phyloP scores from a whole-genome alignment of 2,113 vertebrate genomes.

The Patagioenas fasciata region DNA sequence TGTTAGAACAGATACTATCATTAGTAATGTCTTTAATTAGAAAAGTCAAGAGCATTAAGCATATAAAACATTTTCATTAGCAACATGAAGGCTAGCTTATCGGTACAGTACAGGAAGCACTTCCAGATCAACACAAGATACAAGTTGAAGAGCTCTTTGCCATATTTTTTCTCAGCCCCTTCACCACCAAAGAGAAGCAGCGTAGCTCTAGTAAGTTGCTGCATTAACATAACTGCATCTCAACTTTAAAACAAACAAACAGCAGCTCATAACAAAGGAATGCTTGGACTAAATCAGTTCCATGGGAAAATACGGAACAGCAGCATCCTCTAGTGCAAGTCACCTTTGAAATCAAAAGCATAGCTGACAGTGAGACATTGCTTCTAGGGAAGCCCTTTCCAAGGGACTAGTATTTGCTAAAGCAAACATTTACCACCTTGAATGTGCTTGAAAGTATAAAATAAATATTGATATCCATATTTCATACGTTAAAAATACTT shows the following conservation, averaged over 20 bases:
- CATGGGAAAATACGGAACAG: conserved; percentile 34
- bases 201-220: neutral
- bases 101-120: conserved; percentile 38
- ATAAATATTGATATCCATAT: conserved; percentile 67
- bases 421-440: conserved; percentile 56
- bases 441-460: conserved; percentile 59
- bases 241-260: conserved; percentile 2
- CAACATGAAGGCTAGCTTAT: conserved; percentile 19
- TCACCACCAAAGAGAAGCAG: conserved; percentile 23
- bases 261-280: conserved; percentile 59
- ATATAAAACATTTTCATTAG: conserved; percentile 35
- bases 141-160: neutral
- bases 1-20: neutral
- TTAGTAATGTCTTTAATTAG: conserved; percentile 26
- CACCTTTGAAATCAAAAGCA: conserved; percentile 49
- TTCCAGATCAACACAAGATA: conserved; percentile 13
- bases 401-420: conserved; percentile 50
- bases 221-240: conserved; percentile 32
- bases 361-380: conserved; percentile 49
- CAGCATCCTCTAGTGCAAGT: conserved; percentile 69
- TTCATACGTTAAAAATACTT: conserved; percentile 71
- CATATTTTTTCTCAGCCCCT: neutral
- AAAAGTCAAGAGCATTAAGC: conserved; percentile 47
- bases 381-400: conserved; percentile 58
- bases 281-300: conserved; percentile 43